Evolutionary conservation across 2,113 vertebrate genomes (phyloP), one percentile per base, ranked within the genome.

Genomic region (Mixornis gularis): DNA sequence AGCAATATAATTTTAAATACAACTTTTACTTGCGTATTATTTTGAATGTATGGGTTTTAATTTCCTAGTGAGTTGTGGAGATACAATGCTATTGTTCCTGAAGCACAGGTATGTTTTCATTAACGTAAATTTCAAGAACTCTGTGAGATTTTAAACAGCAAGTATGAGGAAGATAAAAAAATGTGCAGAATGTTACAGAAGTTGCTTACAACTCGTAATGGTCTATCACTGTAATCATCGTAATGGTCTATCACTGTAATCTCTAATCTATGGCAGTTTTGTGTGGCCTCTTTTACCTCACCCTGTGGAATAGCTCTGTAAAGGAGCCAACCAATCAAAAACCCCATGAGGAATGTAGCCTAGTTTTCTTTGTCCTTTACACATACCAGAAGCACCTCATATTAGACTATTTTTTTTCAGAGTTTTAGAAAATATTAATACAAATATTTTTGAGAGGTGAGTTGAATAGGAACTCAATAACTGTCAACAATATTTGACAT

Each of bases 1-100:
- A 90, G 90, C 80, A 92, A 87, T 95, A 89, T 17, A 6, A 79
- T 89, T 97, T 95, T 85, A 94, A 97, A 83, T 46, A 71, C 62
- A 95, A 83, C 40, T 86, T 97, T 92, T 88, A 94, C 73, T 93
- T 89, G 64, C 51, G 60, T 63, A 79, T 94, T 89, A 52, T 85
- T 96, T 94, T 88, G n/a, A 96, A 95, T 85, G 56, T 88, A 84
- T 91, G 91, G 7, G 38, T 58, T 93, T 94, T 94, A 79, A 86
- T 71, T 90, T 89, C 76, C 65, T 78, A 55, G 38, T 96, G 90
- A 93, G 40, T 94, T 92, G 92, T 85, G 51, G 52, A 90, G 73
- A 88, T 36, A 38, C 90, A 96, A 92, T 90, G 66, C 62, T 80
- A 40, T 74, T 96, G 65, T 93, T 94, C 78, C 87, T 85, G 64